Percentiles rank a stretch among this genome's conserved stretches.
Conservation (phyloP, 2,888 invertebrate genomes). For the Ceraclea dissimilis region DNA sequence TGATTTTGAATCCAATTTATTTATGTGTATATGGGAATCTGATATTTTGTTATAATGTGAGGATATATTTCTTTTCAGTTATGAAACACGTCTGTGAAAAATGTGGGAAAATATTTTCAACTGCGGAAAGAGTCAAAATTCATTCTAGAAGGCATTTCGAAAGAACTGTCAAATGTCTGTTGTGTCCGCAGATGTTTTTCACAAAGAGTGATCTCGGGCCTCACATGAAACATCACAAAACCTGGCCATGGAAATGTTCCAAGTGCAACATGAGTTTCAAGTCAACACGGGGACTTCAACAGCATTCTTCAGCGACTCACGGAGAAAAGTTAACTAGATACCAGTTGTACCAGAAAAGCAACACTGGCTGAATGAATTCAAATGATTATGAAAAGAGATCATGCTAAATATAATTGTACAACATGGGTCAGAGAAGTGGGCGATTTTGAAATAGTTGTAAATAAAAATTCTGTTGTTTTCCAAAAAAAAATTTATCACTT, state of each 20-base stretch:
- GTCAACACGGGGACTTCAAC: constrained; percentile 19
- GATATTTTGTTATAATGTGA: too few relatives aligned
- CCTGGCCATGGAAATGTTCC: constrained; percentile 16
- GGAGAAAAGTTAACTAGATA: constrained; percentile 16
- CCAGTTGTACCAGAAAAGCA: constrained; percentile 13
- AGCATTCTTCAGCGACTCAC: constrained; percentile 15
- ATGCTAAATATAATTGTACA: not conserved
- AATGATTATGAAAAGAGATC: too few relatives aligned
- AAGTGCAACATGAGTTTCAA: constrained; percentile 19
- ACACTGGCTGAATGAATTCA: too few relatives aligned
- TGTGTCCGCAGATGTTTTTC: constrained; percentile 16
- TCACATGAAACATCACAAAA: constrained; percentile 19
- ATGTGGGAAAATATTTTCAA: constrained; percentile 21
- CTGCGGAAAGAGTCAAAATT: constrained; percentile 11
- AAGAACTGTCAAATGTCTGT: constrained; percentile 12
- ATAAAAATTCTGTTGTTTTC: too few relatives aligned
- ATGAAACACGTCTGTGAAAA: constrained; percentile 18
- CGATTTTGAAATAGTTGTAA: not conserved
- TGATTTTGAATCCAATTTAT: not conserved
- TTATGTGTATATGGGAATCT: too few relatives aligned
- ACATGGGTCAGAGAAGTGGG: not conserved
- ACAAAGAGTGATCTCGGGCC: constrained; percentile 12
- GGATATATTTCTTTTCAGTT: constrained; percentile 13
- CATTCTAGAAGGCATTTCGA: constrained; percentile 17
- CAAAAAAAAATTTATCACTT: too few relatives aligned